A percentile compares a stretch with the other conserved stretches of the same genome.
phyloP scores from a whole-genome alignment of 2,888 invertebrate species.

The Cephus nigrinus region DNA sequence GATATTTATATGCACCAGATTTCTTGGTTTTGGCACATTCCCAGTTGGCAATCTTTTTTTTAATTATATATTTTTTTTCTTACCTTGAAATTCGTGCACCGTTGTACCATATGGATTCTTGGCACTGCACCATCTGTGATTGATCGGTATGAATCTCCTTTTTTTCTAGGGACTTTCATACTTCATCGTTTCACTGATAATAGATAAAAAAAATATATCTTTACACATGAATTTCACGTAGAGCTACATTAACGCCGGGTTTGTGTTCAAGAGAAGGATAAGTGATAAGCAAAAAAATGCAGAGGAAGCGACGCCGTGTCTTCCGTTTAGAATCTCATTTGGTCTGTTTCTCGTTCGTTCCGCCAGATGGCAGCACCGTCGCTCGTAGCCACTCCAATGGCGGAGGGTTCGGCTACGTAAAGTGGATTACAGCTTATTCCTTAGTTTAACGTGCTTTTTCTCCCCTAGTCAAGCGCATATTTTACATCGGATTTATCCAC shows the following conservation, averaged over 20 bases:
- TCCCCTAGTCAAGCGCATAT: slow-evolving; percentile 35
- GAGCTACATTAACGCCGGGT: neutral
- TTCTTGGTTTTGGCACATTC: neutral
- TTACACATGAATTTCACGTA: neutral
- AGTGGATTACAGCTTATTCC: slow-evolving; percentile 29
- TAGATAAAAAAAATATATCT: neutral
- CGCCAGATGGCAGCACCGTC: neutral
- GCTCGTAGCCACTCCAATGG: neutral
- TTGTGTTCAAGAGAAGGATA: neutral
- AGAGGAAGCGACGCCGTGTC: neutral
- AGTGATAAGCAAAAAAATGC: neutral
- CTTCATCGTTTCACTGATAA: neutral
- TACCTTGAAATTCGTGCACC: neutral
- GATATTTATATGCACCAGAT: neutral
- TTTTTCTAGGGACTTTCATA: neutral
- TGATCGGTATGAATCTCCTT: neutral
- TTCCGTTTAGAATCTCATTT: neutral
- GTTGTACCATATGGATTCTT: neutral
- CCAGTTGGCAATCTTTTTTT: neutral
- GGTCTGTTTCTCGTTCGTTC: neutral
- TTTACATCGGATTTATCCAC: slow-evolving; percentile 37
- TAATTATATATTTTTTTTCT: neutral
- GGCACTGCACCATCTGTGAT: neutral
- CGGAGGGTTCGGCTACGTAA: slow-evolving; percentile 18
- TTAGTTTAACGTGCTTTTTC: slow-evolving; percentile 28